Base-by-base conservation (phyloP, 2,113 vertebrate species). In the Brienomyrus brachyistius region DNA sequence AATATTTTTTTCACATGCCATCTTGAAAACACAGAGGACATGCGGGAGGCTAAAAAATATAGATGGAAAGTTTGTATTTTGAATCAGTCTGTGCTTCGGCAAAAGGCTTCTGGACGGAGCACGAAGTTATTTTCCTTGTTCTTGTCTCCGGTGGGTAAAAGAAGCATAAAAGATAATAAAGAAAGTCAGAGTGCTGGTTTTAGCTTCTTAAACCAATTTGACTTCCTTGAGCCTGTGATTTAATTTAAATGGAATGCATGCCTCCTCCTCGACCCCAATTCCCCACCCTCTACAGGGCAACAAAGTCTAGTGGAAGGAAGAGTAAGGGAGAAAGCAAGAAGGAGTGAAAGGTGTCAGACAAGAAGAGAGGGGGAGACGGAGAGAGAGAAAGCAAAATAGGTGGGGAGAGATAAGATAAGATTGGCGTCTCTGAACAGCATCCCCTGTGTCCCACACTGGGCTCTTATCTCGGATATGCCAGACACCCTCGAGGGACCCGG, bases 371-470 rank as follows among this genome's bases (percentile, higher is more conserved):
- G 54, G 86, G 74, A 80, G 88, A 74, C 50, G 87, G 88, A 66
- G 89, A 59, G 45, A 86, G 87, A 85, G 77, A 11, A 15, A 87
- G 82, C 82, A 43, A 77, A 31, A 89, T 52, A 83, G 70, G 82
- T 70, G 90, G 50, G 74, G 8, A 35, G n/a, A 95, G 95, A 96
- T 90, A 95, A 95, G 93, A 96, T 96, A 95, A 93, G 92, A 94
- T 93, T 27, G 94, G 95, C 94, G 94, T 94, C 95, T 95, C 94
- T 95, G 95, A 96, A 96, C 95, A 96, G 92, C 95, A 94, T 95
- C 94, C 95, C 94, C 94, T 92, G 95, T 96, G 95, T 96, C 95
- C 94, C 95, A 95, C 95, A 95, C 95, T 95, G 82, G 92, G 91
- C 92, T 94, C 95, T 96, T 96, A 96, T 96, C 96, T 95, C 93